These are phyloP conservation scores for Mirounga angustirostris DNA, from an alignment of 2,113 vertebrate genomes.

Conservation along the genomic window DNA sequence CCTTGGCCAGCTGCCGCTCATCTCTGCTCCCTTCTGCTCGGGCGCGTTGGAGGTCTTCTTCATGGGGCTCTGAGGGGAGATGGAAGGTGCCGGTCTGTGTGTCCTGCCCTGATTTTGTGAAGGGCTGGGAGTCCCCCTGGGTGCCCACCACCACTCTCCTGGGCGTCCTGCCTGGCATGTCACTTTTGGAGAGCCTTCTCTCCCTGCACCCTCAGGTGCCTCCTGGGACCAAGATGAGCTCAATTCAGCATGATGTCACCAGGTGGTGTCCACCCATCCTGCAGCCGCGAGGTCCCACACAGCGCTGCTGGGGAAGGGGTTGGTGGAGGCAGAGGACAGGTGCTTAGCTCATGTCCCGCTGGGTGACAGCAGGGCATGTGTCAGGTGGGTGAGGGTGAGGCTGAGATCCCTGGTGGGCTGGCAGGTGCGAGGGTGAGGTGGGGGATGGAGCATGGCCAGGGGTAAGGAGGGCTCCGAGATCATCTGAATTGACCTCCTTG, in stretches of 20 bases:
- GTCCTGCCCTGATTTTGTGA: background rate
- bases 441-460: too few relatives aligned
- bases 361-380: background rate
- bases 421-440: background rate
- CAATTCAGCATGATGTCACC: too few relatives aligned
- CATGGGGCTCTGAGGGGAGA: background rate
- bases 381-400: background rate
- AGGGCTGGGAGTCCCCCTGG: background rate
- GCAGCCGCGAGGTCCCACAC: background rate
- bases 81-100: background rate
- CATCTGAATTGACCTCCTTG: rapidly evolving
- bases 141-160: background rate
- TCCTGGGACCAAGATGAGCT: background rate
- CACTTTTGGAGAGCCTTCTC: too few relatives aligned
- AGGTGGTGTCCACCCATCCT: rapidly evolving
- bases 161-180: too few relatives aligned
- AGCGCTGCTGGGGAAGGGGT: background rate
- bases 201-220: background rate
- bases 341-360: background rate
- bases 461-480: background rate
- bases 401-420: background rate
- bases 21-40: background rate
- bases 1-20: background rate
- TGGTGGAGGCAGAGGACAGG: background rate
- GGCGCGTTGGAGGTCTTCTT: background rate